phyloP scores from a whole-genome alignment of 2,113 vertebrate species.

The Herpetotheres cachinnans region DNA sequence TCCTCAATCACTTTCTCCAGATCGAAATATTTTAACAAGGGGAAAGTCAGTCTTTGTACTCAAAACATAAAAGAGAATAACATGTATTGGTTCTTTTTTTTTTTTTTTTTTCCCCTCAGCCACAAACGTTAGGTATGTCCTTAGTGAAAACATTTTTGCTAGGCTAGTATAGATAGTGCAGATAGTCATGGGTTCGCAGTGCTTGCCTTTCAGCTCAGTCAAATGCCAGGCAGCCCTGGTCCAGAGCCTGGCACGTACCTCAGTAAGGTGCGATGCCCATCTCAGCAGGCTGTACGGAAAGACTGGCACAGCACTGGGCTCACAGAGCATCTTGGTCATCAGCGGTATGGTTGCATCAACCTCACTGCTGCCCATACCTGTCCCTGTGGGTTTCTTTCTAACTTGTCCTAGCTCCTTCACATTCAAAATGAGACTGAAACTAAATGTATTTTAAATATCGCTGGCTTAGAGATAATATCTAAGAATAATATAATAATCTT shows the following conservation, averaged over 20 bases:
- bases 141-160: not conserved
- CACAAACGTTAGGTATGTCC: not conserved
- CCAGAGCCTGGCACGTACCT: not conserved
- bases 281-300: not conserved
- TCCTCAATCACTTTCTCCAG: not conserved
- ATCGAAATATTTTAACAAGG: constrained; percentile 8
- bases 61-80: not conserved
- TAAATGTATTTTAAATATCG: not conserved
- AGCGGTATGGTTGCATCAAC: not conserved
- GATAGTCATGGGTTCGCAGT: not conserved
- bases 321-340: not conserved
- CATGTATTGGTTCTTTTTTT: not conserved
- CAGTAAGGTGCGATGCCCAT: not conserved
- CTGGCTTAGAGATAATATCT: not conserved
- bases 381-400: not conserved
- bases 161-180: not conserved
- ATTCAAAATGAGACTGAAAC: not conserved
- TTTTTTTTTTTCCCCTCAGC: not conserved
- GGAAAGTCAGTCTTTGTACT: not conserved
- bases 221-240: not conserved
- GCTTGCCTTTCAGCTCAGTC: not conserved
- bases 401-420: not conserved
- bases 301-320: not conserved
- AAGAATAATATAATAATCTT: not conserved
- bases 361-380: not conserved